Evolutionary conservation across 2,113 vertebrate species (phyloP).

Genomic region (Conger conger): DNA sequence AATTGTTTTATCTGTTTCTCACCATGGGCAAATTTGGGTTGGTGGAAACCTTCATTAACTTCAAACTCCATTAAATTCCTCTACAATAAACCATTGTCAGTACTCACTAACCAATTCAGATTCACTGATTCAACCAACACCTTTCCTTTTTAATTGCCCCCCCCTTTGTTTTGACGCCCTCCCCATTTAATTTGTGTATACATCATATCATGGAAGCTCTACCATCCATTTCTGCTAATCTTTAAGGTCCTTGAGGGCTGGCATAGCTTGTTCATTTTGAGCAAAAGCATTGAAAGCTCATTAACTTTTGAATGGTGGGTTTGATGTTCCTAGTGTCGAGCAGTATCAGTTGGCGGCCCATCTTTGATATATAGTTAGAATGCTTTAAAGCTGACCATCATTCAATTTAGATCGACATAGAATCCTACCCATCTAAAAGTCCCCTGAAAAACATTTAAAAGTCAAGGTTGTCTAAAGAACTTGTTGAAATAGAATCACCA

Average conservation of each 20-base stretch:
- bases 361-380: not conserved
- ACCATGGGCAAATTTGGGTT: no score
- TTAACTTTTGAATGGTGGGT: not conserved
- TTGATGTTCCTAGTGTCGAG: not conserved
- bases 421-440: not conserved
- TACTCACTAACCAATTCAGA: no score
- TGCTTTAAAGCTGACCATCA: not conserved
- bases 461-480: not conserved
- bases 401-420: not conserved
- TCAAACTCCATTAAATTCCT: no score
- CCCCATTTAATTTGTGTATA: no score
- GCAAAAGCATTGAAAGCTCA: not conserved
- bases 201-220: no score
- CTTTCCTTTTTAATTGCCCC: no score
- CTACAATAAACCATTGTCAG: no score
- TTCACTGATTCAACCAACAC: no score
- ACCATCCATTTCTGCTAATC: no score
- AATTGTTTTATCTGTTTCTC: no score
- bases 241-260: not conserved
- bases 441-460: not conserved
- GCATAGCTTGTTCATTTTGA: not conserved
- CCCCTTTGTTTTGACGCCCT: no score
- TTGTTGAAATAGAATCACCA: not conserved
- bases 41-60: no score
- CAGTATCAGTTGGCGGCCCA: not conserved